phyloP scores from a whole-genome alignment of 2,113 vertebrate genomes.

The Myotis davidii region DNA sequence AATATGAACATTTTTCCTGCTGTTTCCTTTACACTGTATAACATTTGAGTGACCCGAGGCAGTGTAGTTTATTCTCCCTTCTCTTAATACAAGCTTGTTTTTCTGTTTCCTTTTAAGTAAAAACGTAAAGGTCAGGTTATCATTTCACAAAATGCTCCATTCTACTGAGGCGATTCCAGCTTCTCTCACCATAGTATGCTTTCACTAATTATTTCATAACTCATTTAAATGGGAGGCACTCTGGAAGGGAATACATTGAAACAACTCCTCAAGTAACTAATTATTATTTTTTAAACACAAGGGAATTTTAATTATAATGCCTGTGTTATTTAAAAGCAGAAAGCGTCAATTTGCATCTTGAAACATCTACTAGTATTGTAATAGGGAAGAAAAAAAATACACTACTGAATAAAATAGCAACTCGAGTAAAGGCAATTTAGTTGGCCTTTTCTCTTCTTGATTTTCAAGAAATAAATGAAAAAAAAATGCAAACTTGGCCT shows the following conservation, averaged over 20 bases:
- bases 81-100: conserved; percentile 62
- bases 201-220: conserved; percentile 80
- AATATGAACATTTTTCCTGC: conserved; percentile 68
- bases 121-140: conserved; percentile 78
- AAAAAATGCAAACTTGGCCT: conserved; percentile 10
- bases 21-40: conserved; percentile 65
- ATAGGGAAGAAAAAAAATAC: conserved; percentile 28
- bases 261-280: conserved; percentile 71
- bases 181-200: conserved; percentile 57
- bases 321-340: conserved; percentile 74
- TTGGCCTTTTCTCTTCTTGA: conserved; percentile 67
- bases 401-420: conserved; percentile 58
- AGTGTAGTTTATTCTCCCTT: conserved; percentile 68
- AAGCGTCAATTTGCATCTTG: conserved; percentile 71
- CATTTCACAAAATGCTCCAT: conserved; percentile 67
- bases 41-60: conserved; percentile 67
- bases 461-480: conserved; percentile 6
- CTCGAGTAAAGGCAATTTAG: conserved; percentile 58
- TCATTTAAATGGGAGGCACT: conserved; percentile 76
- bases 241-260: conserved; percentile 66
- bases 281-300: conserved; percentile 57
- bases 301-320: conserved; percentile 79
- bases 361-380: conserved; percentile 67
- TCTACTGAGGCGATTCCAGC: conserved; percentile 17
- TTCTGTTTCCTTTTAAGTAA: conserved; percentile 72